A percentile compares a stretch with the other conserved stretches of the same genome.
Evolutionary conservation across 1,140 invertebrate species (phyloP).

Genomic region (Yoshiicerus persimilis): DNA sequence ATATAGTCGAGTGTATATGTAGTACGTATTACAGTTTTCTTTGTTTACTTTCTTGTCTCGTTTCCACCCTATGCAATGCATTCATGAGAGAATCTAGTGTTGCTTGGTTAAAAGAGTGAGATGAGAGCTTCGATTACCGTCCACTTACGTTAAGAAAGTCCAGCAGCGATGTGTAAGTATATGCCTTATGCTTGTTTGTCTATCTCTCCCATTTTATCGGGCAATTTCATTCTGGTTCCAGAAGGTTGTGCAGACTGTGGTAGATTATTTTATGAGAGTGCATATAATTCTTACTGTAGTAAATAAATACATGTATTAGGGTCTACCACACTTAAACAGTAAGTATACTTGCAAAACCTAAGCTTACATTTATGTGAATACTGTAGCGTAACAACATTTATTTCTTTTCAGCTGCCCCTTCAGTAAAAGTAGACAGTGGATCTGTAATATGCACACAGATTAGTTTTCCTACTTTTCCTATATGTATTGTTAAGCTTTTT

Average conservation of each 20-base stretch:
- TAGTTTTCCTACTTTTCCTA: background rate
- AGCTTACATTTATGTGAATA: too few relatives aligned
- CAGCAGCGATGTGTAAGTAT: background rate
- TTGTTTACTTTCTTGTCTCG: background rate
- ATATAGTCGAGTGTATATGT: background rate
- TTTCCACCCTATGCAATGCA: too few relatives aligned
- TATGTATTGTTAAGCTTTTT: background rate
- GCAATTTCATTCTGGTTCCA: background rate
- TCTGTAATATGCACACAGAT: background rate
- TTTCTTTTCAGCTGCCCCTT: too few relatives aligned
- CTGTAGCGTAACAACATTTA: too few relatives aligned
- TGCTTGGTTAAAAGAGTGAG: background rate
- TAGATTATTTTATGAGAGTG: too few relatives aligned
- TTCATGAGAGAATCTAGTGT: background rate
- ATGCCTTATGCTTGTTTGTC: background rate
- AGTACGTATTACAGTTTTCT: background rate
- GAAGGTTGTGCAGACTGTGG: too few relatives aligned
- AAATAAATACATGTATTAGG: too few relatives aligned
- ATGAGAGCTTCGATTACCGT: background rate
- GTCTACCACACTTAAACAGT: too few relatives aligned
- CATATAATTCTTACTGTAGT: too few relatives aligned
- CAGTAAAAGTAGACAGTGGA: too few relatives aligned
- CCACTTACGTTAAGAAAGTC: background rate
- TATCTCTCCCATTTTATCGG: background rate
- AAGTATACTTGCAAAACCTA: too few relatives aligned